Percentiles rank a stretch among this genome's conserved stretches.
These are phyloP conservation scores for Leucoraja erinaceus DNA, from an alignment of 2,113 vertebrate genomes.

Conservation along the genomic window DNA sequence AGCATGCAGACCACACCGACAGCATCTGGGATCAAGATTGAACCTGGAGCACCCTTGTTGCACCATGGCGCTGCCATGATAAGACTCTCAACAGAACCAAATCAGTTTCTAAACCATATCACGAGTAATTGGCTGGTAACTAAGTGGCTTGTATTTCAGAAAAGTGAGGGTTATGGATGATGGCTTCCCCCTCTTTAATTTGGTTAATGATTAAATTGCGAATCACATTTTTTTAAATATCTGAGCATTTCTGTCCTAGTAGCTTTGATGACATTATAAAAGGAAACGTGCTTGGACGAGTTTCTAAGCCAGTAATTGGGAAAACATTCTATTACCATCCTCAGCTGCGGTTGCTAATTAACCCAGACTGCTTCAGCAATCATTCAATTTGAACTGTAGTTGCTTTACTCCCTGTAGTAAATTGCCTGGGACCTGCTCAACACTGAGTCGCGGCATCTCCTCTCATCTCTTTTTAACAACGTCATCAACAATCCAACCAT, in stretches of 20 bases:
- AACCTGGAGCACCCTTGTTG: no score
- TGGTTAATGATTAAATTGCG: neutral
- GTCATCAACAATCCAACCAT: conserved; percentile 9
- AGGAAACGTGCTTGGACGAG: neutral
- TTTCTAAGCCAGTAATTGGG: neutral
- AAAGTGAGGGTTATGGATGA: neutral
- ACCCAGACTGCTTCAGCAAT: neutral
- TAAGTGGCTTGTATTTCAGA: neutral
- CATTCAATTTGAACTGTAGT: neutral
- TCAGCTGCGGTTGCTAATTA: conserved; percentile 5
- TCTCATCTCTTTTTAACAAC: neutral
- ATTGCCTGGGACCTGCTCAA: neutral
- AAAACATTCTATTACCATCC: conserved; percentile 10
- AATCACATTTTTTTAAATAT: neutral
- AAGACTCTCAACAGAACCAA: neutral
- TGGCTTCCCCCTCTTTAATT: neutral
- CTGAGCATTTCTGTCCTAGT: neutral
- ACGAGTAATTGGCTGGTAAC: neutral
- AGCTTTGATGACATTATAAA: neutral
- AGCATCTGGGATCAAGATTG: no score
- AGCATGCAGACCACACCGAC: no score
- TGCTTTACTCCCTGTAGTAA: neutral
- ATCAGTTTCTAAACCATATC: neutral
- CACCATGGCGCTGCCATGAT: no score
- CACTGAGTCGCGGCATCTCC: neutral